These are phyloP conservation scores for Drosophila nigricruria DNA, from an alignment of 2,888 invertebrate species.

Conservation along the genomic window DNA sequence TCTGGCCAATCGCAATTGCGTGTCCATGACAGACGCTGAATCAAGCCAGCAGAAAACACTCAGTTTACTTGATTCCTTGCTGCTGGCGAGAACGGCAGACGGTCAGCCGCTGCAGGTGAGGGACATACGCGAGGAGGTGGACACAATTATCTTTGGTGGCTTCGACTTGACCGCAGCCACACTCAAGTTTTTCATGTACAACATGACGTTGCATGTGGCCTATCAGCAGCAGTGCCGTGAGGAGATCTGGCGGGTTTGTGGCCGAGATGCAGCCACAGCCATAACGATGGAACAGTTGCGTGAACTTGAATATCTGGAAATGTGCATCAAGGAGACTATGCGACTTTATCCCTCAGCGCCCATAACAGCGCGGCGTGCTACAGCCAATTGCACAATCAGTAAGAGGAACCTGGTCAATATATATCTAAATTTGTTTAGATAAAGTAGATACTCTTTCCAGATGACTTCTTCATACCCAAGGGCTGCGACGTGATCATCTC, in stretches of 20 bases:
- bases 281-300: conserved; percentile 58
- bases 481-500: conserved; percentile 65
- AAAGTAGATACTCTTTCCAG: conserved; percentile 14
- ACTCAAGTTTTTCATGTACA: conserved; percentile 69
- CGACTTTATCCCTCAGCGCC: conserved; percentile 74
- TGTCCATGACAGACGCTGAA: conserved; percentile 17
- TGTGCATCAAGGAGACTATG: conserved; percentile 75
- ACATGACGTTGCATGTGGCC: conserved; percentile 64
- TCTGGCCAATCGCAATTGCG: conserved; percentile 39
- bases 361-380: conserved; percentile 51
- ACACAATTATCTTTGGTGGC: conserved; percentile 70
- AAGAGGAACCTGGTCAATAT: not conserved
- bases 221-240: conserved; percentile 69
- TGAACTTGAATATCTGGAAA: conserved; percentile 68
- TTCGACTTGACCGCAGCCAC: conserved; percentile 71
- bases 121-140: conserved; percentile 72
- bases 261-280: conserved; percentile 37
- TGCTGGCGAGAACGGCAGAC: conserved; percentile 43
- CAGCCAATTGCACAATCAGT: conserved; percentile 64
- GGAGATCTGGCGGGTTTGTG: conserved; percentile 66
- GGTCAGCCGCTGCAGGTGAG: conserved; percentile 43
- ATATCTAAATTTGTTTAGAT: too few species aligned
- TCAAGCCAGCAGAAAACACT: not conserved
- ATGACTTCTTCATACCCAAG: conserved; percentile 65
- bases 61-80: conserved; percentile 52